Evolutionary conservation across 2,113 vertebrate species (phyloP).

Genomic region (Crocuta crocuta): DNA sequence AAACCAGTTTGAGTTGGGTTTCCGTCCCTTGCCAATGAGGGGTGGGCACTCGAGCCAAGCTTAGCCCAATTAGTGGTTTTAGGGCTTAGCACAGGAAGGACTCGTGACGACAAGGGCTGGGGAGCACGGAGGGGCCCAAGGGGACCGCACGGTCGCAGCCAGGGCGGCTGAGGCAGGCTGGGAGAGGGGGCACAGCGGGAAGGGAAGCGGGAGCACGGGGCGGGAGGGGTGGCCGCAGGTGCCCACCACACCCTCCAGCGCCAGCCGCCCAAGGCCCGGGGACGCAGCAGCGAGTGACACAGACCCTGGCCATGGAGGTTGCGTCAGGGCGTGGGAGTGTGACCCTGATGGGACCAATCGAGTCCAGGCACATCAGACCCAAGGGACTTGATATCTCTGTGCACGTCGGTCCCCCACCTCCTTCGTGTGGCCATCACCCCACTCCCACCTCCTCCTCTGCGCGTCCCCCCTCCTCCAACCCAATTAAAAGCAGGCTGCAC

Average conservation of each 20-base stretch:
- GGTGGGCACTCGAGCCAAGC: neutral
- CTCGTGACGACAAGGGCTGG: neutral
- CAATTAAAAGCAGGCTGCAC: neutral
- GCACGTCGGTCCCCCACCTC: rapidly evolving
- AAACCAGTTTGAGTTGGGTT: neutral
- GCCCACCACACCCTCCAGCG: neutral
- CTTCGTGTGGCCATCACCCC: neutral
- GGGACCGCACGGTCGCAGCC: neutral
- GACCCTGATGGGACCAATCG: neutral
- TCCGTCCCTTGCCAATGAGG: neutral
- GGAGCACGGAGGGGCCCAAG: neutral
- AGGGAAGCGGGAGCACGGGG: neutral
- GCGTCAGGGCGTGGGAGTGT: neutral
- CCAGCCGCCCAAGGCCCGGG: neutral
- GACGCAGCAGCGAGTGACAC: neutral
- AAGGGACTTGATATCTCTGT: neutral
- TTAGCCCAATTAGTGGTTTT: neutral
- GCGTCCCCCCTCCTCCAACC: neutral
- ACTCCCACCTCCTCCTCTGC: neutral
- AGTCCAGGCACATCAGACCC: too few species aligned
- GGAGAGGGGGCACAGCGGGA: neutral
- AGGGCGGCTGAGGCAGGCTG: neutral
- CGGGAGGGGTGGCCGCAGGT: neutral
- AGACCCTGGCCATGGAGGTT: neutral
- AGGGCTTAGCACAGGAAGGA: neutral